These are phyloP conservation scores for Promerops cafer DNA, from an alignment of 2,113 vertebrate genomes.

Conservation along the genomic window DNA sequence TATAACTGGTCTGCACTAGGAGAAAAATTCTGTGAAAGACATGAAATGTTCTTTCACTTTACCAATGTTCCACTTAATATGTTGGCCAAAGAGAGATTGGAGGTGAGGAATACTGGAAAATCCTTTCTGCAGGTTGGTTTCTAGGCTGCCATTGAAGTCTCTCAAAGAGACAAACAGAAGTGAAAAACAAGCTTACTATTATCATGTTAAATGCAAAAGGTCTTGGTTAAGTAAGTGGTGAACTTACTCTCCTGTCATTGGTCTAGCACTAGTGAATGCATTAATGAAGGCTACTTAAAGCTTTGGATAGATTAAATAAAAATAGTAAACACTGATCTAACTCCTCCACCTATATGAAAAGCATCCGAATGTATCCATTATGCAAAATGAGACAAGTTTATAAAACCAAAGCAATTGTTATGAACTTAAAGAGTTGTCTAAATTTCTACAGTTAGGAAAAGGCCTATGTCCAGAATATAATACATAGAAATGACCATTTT, in stretches of 20 bases:
- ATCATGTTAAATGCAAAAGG: neutral
- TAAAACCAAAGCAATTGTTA: neutral
- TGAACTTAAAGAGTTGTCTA: neutral
- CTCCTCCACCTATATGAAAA: neutral
- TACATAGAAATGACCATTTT: neutral
- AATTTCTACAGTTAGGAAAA: neutral
- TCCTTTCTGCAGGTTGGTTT: neutral
- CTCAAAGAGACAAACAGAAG: neutral
- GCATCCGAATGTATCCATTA: neutral
- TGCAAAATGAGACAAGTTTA: neutral
- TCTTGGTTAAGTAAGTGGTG: neutral
- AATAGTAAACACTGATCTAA: neutral
- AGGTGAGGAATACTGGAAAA: neutral
- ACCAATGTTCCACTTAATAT: neutral
- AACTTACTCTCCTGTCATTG: neutral
- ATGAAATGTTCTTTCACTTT: neutral
- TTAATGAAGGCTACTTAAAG: neutral
- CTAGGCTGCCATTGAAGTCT: neutral
- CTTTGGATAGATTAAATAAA: neutral
- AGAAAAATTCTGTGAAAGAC: neutral
- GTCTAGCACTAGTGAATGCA: neutral
- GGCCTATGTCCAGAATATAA: neutral
- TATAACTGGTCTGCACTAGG: neutral
- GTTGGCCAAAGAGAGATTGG: neutral
- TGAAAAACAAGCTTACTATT: neutral